Evolutionary conservation across 1,140 invertebrate genomes (phyloP), one percentile per base, ranked within the genome.

Genomic region (Drosophila pseudoobscura): DNA sequence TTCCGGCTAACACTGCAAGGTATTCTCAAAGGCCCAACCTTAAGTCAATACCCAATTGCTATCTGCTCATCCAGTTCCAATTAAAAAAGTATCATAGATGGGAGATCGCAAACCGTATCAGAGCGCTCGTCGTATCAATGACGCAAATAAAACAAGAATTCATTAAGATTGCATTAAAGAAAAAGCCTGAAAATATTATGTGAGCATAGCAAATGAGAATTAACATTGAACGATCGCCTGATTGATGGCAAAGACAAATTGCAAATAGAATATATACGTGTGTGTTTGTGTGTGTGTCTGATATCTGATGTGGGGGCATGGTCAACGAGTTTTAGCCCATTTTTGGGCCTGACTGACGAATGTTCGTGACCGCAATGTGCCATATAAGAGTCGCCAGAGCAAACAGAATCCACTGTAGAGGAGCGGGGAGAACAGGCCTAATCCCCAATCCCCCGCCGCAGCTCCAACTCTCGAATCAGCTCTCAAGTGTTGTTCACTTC

Each of bases 301-400:
- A 22, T 9, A 11, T 29, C 9, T 20, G 15, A 35, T 24, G 29
- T 60, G 52, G 31, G 73, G 73, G 68, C 80, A 84, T 66, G 80
- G 80, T 29, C 80, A 87, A 85, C 80, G 22, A 62, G 57, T 85
- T 77, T 46, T 78, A 87, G 60, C 63, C 80, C 80, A 80, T 85
- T 80, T 84, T 87, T 77, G 82, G 78, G 59, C 46, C 50, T 65
- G 70, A 47, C 70, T 26, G 55, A 55, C 60, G 24, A 72, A 46
- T 69, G 78, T 62, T 78, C 80, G 75, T 85, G 80, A 75, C 80
- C 80, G 78, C 60, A 55, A 80, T 85, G 50, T 39, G 39, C 80
- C 80, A 87, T 74, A 87, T 87, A 77, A 56, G 82, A 63, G 31
- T 22, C 50, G 54, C 56, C 56, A 56, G 43, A n/a, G 39, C 43